Evolutionary conservation across 37 sponge, comb jelly and placozoan genomes (phyloP).

Genomic region (Spongilla lacustris): DNA sequence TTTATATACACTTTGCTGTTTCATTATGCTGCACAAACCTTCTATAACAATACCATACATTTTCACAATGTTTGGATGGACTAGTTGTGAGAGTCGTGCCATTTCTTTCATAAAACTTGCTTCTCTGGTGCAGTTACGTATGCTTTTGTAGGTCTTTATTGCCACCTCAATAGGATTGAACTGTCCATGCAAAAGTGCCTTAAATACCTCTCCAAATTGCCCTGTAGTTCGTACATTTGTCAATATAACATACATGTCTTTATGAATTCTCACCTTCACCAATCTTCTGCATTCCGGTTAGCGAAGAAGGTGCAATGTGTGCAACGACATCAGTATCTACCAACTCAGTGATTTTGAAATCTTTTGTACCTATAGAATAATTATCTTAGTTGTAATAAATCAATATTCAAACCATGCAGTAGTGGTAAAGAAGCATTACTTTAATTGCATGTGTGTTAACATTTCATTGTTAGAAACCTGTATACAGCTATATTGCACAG

Average conservation of each 20-base stretch:
- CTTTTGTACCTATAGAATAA: not conserved
- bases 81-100: conserved; percentile 43
- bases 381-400: not conserved
- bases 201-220: conserved; percentile 66
- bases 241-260: too few species aligned
- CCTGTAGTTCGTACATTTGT: not conserved
- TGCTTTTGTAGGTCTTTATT: conserved; percentile 51
- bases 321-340: not conserved
- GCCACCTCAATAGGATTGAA: not conserved
- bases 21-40: too few species aligned
- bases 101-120: conserved; percentile 40
- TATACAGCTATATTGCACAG: too few species aligned
- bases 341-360: not conserved
- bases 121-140: not conserved
- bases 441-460: too few species aligned
- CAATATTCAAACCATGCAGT: not conserved
- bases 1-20: not conserved
- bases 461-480: too few species aligned
- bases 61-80: conserved; percentile 53
- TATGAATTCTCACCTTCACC: not conserved
- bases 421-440: not conserved
- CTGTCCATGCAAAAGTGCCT: not conserved
- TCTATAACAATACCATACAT: conserved; percentile 36
- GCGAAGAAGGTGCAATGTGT: not conserved
- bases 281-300: not conserved